These are phyloP conservation scores for Neofelis nebulosa DNA, from an alignment of 2,113 vertebrate species.

Conservation along the genomic window DNA sequence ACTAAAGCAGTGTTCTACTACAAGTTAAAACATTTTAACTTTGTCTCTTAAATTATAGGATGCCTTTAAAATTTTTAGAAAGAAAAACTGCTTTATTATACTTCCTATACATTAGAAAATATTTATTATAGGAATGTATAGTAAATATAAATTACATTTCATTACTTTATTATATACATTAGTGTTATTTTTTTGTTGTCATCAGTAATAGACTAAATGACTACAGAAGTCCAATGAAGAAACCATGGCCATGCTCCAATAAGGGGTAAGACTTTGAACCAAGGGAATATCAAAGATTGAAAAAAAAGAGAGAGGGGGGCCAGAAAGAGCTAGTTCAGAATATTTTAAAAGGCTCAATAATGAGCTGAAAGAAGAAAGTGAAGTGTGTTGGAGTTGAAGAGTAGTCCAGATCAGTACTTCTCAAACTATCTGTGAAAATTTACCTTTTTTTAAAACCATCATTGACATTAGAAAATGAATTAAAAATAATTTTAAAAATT, in stretches of 20 bases:
- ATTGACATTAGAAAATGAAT: background rate
- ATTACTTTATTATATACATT: background rate
- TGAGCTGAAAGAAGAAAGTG: background rate
- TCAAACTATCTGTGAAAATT: background rate
- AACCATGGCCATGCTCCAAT: background rate
- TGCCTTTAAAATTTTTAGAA: background rate
- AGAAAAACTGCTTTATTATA: conserved; percentile 21
- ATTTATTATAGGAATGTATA: background rate
- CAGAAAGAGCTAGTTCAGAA: background rate
- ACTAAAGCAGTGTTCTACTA: background rate
- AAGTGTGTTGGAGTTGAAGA: background rate
- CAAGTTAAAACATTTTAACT: background rate
- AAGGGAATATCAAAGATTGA: background rate
- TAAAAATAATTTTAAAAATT: background rate
- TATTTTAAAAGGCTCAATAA: background rate
- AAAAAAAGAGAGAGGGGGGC: background rate
- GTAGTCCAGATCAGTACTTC: background rate
- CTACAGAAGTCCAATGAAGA: background rate
- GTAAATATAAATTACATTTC: background rate
- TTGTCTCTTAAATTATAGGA: background rate
- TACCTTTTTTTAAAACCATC: background rate
- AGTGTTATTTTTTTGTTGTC: background rate
- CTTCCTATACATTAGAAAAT: background rate
- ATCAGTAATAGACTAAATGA: background rate
- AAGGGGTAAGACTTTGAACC: background rate